Conservation (phyloP, 2,113 vertebrate genomes). For the Xenopus laevis region DNA sequence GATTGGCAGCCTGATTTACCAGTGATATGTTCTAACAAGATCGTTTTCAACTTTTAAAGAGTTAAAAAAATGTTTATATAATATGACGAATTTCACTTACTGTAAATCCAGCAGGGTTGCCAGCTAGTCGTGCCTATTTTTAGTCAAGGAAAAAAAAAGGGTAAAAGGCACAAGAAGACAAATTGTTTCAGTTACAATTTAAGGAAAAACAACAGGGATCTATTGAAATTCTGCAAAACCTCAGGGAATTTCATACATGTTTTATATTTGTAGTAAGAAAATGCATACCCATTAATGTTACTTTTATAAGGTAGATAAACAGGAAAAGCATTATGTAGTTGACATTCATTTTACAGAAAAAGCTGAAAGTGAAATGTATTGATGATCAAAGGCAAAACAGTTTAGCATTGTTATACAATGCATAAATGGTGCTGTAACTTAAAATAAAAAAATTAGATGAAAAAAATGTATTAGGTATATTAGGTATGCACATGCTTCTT, state of each 20-base stretch:
- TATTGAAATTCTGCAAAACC: conserved; percentile 18
- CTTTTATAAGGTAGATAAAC: conserved; percentile 56
- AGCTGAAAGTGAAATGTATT: conserved; percentile 53
- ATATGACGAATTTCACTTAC: neutral
- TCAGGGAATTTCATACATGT: conserved; percentile 8
- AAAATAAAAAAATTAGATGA: no score
- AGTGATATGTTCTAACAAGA: no score
- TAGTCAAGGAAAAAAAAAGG: conserved; percentile 18
- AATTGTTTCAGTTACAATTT: conserved; percentile 27
- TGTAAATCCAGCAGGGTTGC: conserved; percentile 15
- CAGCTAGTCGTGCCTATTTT: conserved; percentile 23
- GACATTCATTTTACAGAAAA: conserved; percentile 25
- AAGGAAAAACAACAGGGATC: conserved; percentile 9
- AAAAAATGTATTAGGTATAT: no score
- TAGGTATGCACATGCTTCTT: no score
- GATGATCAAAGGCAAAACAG: conserved; percentile 48
- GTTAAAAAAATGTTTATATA: no score
- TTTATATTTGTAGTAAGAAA: conserved; percentile 9
- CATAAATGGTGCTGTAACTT: no score
- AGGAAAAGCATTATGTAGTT: conserved; percentile 58
- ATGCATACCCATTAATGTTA: neutral
- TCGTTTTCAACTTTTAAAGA: no score
- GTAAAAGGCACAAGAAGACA: conserved; percentile 15
- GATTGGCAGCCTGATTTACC: no score
- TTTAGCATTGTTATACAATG: no score